These are phyloP conservation scores for Columba livia DNA, from an alignment of 2,113 vertebrate species.

Conservation along the genomic window DNA sequence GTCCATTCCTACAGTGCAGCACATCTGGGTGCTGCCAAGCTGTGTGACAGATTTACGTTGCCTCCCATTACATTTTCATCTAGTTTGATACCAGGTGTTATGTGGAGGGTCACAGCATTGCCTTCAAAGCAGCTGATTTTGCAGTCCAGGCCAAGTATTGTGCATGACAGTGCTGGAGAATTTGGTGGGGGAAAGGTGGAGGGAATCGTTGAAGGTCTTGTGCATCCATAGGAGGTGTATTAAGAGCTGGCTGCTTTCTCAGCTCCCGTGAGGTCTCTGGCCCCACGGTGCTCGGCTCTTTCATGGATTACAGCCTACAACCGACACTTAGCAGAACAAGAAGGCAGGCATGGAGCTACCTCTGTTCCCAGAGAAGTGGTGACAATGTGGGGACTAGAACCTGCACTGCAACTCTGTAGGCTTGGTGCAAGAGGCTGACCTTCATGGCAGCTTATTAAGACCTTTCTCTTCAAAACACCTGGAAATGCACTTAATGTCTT, in stretches of 20 bases:
- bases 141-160: neutral
- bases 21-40: neutral
- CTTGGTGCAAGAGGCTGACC: neutral
- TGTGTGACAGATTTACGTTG: neutral
- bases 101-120: neutral
- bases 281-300: neutral
- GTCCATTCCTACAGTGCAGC: neutral
- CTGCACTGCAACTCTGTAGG: neutral
- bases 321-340: neutral
- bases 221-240: neutral
- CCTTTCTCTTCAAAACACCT: neutral
- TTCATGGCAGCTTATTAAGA: neutral
- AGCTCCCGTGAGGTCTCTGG: neutral
- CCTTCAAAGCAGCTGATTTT: neutral
- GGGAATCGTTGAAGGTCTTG: neutral
- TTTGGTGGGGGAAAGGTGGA: neutral
- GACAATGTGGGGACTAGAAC: neutral
- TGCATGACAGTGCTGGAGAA: neutral
- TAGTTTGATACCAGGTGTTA: neutral
- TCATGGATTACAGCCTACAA: neutral
- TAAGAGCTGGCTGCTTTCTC: neutral
- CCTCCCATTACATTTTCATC: neutral
- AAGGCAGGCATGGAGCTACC: neutral
- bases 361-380: constrained; percentile 15
- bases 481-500: neutral